phyloP scores from a whole-genome alignment of 2,888 invertebrate genomes.

The Volucella inflata region DNA sequence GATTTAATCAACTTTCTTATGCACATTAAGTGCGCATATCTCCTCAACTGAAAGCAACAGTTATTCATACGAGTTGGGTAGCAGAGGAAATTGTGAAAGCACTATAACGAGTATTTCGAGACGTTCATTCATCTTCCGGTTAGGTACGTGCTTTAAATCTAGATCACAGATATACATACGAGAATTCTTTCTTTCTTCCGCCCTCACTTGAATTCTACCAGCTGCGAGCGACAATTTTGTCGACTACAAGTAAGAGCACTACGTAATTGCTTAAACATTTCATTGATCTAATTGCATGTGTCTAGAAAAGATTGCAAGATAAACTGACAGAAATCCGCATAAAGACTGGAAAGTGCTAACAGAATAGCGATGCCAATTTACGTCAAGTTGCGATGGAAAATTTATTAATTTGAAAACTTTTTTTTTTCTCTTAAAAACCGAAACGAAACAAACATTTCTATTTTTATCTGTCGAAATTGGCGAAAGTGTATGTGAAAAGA shows the following conservation, averaged over 20 bases:
- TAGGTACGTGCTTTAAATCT: conserved; percentile 70
- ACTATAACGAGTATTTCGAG: conserved; percentile 31
- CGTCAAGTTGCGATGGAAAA: conserved; percentile 18
- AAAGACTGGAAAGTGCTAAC: too few species aligned
- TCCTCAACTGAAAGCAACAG: conserved; percentile 54
- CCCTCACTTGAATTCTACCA: not conserved
- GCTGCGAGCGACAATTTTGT: not conserved
- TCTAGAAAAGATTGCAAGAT: not conserved
- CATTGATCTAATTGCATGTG: not conserved
- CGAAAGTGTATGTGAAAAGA: conserved; percentile 25
- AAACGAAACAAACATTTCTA: too few species aligned
- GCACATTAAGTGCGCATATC: conserved; percentile 28
- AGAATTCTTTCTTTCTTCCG: not conserved
- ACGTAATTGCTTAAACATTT: not conserved
- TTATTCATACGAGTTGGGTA: not conserved
- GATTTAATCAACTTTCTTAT: conserved; percentile 56
- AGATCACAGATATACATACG: conserved; percentile 54
- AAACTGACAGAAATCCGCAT: conserved; percentile 4
- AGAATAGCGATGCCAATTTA: not conserved
- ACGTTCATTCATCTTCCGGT: conserved; percentile 67
- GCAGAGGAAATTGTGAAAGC: conserved; percentile 72
- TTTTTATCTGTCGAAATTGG: conserved; percentile 8
- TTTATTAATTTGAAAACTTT: conserved; percentile 29
- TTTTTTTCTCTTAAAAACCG: not conserved
- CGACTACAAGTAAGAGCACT: not conserved